Base-by-base conservation (phyloP, 2,797 vertebrate genomes). In the Megalops cyprinoides region DNA sequence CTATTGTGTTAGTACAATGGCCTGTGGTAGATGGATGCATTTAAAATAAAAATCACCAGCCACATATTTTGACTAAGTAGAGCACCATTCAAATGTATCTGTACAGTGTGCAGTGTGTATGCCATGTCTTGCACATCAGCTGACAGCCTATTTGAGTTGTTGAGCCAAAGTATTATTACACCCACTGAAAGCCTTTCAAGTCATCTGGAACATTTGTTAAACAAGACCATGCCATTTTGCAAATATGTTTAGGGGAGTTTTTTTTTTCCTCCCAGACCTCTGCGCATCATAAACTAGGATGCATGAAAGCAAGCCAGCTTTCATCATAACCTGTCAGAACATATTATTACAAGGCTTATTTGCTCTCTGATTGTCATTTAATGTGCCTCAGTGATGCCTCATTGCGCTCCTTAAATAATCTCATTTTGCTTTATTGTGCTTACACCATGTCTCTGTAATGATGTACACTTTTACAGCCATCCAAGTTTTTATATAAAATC, bases 341-440 rank as follows among this genome's bases (percentile, higher is more conserved):
- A 86, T 88, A 93, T 93, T 94, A 94, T 94, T 94, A 93, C 91
- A 94, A 91, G 91, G 87, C 92, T 94, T 94, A 94, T 93, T 95
- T 93, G 92, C 91, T 94, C 88, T 91, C 90, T 95, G 94, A 95
- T 94, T 94, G 94, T 93, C 92, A 93, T 95, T 93, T 93, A 95
- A 95, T 94, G 91, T 92, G 87, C 89, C 89, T 91, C 88, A 37
- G 86, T 89, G 90, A 94, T 90, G 92, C 93, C 91, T 92, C 93
- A 92, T 92, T 93, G 91, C 91, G 87, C 91, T 90, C 83, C 88
- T 85, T 94, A 94, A 94, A 95, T 93, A 93, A 92, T 93, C 93
- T 93, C 91, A 93, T 95, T 94, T 94, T 93, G 91, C 94, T 95
- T 95, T 94, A 95, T 93, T 93, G 92, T 93, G 93, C 91, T 91